Percentiles rank a stretch among this genome's conserved stretches.
Evolutionary conservation across 23 tunicate species (phyloP).

Genomic region (Clavelina lepadiformis): DNA sequence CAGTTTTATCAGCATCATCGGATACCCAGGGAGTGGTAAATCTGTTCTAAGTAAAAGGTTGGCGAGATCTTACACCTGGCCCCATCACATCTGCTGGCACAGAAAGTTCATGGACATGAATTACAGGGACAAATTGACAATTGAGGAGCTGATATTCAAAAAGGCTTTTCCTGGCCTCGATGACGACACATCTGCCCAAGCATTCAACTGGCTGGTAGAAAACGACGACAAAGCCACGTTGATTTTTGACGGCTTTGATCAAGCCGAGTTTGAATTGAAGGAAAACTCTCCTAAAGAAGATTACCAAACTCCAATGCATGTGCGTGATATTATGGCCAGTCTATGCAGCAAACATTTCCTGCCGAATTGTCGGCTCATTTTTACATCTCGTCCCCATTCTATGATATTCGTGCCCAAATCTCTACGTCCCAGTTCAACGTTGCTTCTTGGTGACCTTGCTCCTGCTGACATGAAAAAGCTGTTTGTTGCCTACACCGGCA

Average conservation of each 20-base stretch:
- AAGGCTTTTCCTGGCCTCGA: slow-evolving; percentile 5
- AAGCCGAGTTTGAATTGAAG: not conserved
- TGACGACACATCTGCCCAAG: not conserved
- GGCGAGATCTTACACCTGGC: not conserved
- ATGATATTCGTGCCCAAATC: not conserved
- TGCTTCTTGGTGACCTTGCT: slow-evolving; percentile 17
- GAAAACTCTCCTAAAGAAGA: slow-evolving; percentile 2
- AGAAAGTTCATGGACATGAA: slow-evolving; percentile 2
- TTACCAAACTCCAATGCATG: not conserved
- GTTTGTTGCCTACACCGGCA: slow-evolving; percentile 6
- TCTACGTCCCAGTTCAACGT: slow-evolving; percentile 1
- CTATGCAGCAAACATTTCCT: slow-evolving; percentile 21
- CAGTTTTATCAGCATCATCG: slow-evolving; percentile 8
- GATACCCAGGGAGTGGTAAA: slow-evolving; percentile 32
- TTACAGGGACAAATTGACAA: slow-evolving; percentile 7
- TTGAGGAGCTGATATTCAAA: slow-evolving; percentile 7
- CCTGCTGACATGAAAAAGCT: slow-evolving; percentile 4
- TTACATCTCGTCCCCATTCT: slow-evolving; percentile 23
- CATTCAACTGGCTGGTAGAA: slow-evolving; percentile 2
- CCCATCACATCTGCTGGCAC: not conserved
- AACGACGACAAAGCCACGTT: slow-evolving; percentile 16
- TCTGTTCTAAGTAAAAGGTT: slow-evolving; percentile 9
- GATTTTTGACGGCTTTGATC: slow-evolving; percentile 30
- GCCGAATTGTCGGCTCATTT: not conserved
- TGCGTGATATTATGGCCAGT: slow-evolving; percentile 1